Evolutionary conservation across 2,888 invertebrate species (phyloP).

Genomic region (Eristalis pertinax): DNA sequence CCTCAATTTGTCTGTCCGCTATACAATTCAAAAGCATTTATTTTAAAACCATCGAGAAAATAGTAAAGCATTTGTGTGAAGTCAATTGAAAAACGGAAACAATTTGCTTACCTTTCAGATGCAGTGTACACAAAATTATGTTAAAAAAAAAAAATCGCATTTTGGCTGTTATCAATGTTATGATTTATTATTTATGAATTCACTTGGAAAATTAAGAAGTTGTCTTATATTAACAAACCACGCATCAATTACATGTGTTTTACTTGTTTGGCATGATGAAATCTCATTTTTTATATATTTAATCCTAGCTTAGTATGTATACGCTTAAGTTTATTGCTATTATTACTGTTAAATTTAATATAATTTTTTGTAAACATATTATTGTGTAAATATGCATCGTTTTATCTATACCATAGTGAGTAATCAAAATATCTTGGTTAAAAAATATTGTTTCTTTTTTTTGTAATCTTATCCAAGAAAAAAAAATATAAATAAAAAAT

Average conservation of each 20-base stretch:
- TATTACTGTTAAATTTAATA: slow-evolving; percentile 56
- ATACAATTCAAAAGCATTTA: too few species aligned
- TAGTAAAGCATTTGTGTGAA: too few species aligned
- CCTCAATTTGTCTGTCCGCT: too few species aligned
- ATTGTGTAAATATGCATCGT: slow-evolving; percentile 60
- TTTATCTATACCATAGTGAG: slow-evolving; percentile 50
- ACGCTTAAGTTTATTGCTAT: slow-evolving; percentile 47
- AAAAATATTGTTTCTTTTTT: neutral
- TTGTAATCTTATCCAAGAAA: slow-evolving; percentile 18
- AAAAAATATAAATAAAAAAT: slow-evolving; percentile 4
- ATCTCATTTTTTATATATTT: slow-evolving; percentile 26
- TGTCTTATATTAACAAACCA: neutral
- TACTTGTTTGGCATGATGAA: neutral
- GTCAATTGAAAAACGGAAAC: neutral
- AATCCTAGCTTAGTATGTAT: slow-evolving; percentile 36
- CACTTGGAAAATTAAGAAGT: neutral
- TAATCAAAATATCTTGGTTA: slow-evolving; percentile 18
- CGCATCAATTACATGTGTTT: neutral
- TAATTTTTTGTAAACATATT: slow-evolving; percentile 37
- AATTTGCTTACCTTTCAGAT: neutral
- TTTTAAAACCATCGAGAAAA: too few species aligned
- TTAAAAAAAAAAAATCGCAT: neutral
- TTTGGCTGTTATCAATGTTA: neutral
- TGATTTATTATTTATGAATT: neutral
- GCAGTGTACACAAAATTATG: neutral